Percentiles rank a stretch among this genome's conserved stretches.
Conservation (phyloP, 2,888 invertebrate species). For the Lithodes maja region DNA sequence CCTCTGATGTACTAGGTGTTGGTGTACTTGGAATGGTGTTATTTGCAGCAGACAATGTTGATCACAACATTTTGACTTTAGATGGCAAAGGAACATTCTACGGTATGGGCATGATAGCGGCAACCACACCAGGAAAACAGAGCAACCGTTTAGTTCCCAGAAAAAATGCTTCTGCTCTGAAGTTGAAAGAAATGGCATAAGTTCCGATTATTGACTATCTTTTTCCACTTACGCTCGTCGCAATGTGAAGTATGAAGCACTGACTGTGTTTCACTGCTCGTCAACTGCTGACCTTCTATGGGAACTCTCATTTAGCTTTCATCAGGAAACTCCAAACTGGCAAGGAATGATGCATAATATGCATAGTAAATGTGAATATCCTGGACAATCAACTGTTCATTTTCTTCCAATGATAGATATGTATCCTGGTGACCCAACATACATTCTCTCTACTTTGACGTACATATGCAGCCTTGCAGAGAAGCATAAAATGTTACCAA, state of each 20-base stretch:
- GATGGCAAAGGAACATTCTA: slow-evolving; percentile 58
- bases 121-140: slow-evolving; percentile 53
- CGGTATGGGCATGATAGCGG: slow-evolving; percentile 63
- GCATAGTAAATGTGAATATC: slow-evolving; percentile 38
- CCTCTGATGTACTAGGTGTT: slow-evolving; percentile 13
- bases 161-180: slow-evolving; percentile 20
- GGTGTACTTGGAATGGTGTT: neutral
- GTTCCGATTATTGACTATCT: slow-evolving; percentile 27
- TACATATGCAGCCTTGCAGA: slow-evolving; percentile 45
- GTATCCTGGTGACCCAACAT: slow-evolving; percentile 60
- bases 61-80: slow-evolving; percentile 60
- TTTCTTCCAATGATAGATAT: slow-evolving; percentile 68
- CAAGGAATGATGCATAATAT: slow-evolving; percentile 47
- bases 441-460: slow-evolving; percentile 61
- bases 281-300: slow-evolving; percentile 37
- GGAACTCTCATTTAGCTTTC: slow-evolving; percentile 33
- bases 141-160: slow-evolving; percentile 11
- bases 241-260: slow-evolving; percentile 23
- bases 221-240: slow-evolving; percentile 25
- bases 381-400: slow-evolving; percentile 58
- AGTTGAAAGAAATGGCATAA: slow-evolving; percentile 16
- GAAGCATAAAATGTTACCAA: slow-evolving; percentile 39
- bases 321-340: slow-evolving; percentile 41
- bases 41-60: slow-evolving; percentile 66
- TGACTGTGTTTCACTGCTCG: neutral